Conservation (phyloP, 2,797 vertebrate species). For the Periparus ater region DNA sequence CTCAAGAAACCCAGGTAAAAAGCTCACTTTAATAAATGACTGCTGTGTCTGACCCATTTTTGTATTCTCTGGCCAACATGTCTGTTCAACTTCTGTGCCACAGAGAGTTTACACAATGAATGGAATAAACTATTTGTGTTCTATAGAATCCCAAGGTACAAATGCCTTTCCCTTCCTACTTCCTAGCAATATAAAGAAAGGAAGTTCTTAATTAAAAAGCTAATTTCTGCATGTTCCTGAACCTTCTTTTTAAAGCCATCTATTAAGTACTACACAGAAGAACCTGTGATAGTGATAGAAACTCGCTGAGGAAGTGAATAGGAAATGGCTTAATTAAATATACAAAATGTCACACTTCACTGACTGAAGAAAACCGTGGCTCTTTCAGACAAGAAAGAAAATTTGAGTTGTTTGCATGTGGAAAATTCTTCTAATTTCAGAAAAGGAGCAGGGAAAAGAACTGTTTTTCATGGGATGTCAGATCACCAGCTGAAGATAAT, state of each 20-base stretch:
- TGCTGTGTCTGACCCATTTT: background rate
- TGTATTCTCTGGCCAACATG: background rate
- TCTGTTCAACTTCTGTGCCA: background rate
- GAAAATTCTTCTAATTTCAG: background rate
- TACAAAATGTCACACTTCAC: background rate
- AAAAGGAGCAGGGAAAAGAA: background rate
- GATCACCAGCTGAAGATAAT: background rate
- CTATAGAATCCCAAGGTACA: background rate
- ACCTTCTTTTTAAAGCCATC: background rate
- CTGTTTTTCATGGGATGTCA: background rate
- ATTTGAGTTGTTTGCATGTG: background rate
- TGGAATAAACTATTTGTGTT: conserved; percentile 9
- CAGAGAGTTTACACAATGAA: background rate
- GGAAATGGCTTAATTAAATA: conserved; percentile 40
- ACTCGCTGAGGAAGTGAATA: conserved; percentile 9
- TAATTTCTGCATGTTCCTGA: conserved; percentile 30
- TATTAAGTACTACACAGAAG: background rate
- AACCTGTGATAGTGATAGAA: background rate
- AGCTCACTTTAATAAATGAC: background rate
- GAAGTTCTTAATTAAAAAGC: conserved; percentile 35
- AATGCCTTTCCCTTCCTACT: conserved; percentile 26
- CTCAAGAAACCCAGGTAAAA: background rate
- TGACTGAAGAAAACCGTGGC: background rate
- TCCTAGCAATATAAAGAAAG: conserved; percentile 53
- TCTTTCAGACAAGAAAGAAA: background rate